These are phyloP conservation scores for Opisthocomus hoazin DNA, from an alignment of 2,113 vertebrate species.

Conservation along the genomic window DNA sequence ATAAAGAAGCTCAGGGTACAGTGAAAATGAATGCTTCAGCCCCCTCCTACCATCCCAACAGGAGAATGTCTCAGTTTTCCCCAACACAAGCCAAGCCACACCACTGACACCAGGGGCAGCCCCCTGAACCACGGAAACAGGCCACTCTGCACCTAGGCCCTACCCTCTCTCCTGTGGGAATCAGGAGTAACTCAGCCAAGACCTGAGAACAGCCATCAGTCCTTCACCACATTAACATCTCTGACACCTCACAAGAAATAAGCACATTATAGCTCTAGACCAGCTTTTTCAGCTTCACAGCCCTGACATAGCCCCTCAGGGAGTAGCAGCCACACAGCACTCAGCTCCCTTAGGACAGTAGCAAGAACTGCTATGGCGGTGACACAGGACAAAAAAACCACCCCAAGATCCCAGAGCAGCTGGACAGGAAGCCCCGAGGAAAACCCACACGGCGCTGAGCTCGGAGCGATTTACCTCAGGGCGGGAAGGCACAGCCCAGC, in stretches of 20 bases:
- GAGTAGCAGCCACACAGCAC: rapidly evolving
- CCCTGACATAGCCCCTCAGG: rapidly evolving
- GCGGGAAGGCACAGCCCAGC: rapidly evolving
- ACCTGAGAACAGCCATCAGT: rapidly evolving
- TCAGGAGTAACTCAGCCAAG: rapidly evolving
- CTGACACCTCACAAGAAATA: rapidly evolving
- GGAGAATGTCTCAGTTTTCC: rapidly evolving
- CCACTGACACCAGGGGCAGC: no score
- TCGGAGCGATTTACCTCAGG: not conserved
- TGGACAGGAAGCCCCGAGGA: rapidly evolving
- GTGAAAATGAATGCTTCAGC: rapidly evolving
- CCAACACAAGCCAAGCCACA: not conserved
- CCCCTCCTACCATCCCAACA: no score
- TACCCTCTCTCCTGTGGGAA: no score
- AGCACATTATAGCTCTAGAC: rapidly evolving
- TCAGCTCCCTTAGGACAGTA: rapidly evolving
- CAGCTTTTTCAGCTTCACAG: no score
- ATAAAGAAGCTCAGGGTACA: not conserved
- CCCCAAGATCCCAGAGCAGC: not conserved
- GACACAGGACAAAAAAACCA: no score
- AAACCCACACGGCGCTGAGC: rapidly evolving
- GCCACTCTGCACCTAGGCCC: no score
- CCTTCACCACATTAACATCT: rapidly evolving
- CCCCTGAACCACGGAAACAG: not conserved
- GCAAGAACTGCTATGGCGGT: rapidly evolving